Conservation (phyloP, 2,888 invertebrate species). For the Drosophila kokeensis region DNA sequence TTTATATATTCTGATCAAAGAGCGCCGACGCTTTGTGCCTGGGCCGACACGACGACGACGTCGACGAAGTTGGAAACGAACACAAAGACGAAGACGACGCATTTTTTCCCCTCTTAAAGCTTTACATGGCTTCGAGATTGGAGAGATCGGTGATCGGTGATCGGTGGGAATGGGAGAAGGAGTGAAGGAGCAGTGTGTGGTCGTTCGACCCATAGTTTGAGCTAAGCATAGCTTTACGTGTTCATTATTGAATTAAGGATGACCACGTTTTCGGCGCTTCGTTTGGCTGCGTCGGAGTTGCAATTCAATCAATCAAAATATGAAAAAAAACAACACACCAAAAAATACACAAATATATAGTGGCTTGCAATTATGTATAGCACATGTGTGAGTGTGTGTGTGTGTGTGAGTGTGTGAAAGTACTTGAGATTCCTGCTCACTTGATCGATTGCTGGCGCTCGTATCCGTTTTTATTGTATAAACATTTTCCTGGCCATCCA, state of each 20-base stretch:
- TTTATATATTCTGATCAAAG: conserved; percentile 85
- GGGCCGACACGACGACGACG: conserved; percentile 67
- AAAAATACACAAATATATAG: conserved; percentile 1
- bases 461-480: conserved; percentile 22
- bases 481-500: conserved; percentile 28
- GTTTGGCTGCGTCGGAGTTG: conserved; percentile 54
- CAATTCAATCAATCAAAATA: conserved; percentile 80
- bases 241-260: conserved; percentile 82
- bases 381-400: background rate
- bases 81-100: conserved; percentile 35
- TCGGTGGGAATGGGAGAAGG: background rate
- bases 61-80: conserved; percentile 29
- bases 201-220: conserved; percentile 26
- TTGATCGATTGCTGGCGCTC: conserved; percentile 52
- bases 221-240: conserved; percentile 61
- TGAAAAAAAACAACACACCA: conserved; percentile 6
- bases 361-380: conserved; percentile 20
- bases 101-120: conserved; percentile 22
- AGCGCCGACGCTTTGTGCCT: conserved; percentile 83
- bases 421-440: conserved; percentile 9
- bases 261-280: conserved; percentile 77
- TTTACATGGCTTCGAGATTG: conserved; percentile 22
- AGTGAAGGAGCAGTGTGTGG: conserved; percentile 53
- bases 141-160: conserved; percentile 3
- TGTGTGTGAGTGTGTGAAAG: conserved; percentile 48